These are phyloP conservation scores for Hylaeus anthracinus DNA, from an alignment of 1,140 invertebrate species.

Conservation along the genomic window DNA sequence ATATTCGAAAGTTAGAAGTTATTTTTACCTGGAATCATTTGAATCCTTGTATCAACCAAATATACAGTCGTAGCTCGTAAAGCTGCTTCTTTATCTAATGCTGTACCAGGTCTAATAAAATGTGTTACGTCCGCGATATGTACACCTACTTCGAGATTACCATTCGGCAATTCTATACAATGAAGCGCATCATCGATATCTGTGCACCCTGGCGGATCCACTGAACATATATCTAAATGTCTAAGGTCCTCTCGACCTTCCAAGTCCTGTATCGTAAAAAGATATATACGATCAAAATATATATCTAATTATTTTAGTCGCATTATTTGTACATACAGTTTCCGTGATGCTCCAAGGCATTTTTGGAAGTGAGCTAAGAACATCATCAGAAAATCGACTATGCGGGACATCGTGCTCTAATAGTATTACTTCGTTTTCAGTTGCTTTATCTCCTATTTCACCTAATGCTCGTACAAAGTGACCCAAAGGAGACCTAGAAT, in stretches of 20 bases:
- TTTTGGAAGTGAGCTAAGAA: conserved; percentile 94
- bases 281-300: not conserved
- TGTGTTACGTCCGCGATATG: conserved; percentile 98
- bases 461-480: conserved; percentile 95
- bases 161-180: conserved; percentile 88
- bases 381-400: conserved; percentile 95
- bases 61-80: conserved; percentile 94
- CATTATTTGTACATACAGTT: conserved; percentile 5
- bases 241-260: conserved; percentile 91
- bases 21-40: conserved; percentile 90
- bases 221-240: conserved; percentile 94
- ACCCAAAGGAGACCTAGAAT: conserved; percentile 90
- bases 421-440: conserved; percentile 97
- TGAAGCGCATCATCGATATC: conserved; percentile 99
- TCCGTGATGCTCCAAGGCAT: conserved; percentile 94
- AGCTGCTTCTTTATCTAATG: conserved; percentile 93
- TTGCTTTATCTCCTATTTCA: conserved; percentile 91
- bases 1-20: not conserved
- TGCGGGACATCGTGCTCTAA: conserved; percentile 99
- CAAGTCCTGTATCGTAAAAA: conserved; percentile 84
- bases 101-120: conserved; percentile 94
- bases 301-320: not conserved
- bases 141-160: conserved; percentile 94
- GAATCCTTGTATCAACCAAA: conserved; percentile 92
- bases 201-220: conserved; percentile 99